Percentiles rank a stretch among this genome's conserved stretches.
Evolutionary conservation across 2,113 vertebrate species (phyloP).

Genomic region (Centropristis striata): DNA sequence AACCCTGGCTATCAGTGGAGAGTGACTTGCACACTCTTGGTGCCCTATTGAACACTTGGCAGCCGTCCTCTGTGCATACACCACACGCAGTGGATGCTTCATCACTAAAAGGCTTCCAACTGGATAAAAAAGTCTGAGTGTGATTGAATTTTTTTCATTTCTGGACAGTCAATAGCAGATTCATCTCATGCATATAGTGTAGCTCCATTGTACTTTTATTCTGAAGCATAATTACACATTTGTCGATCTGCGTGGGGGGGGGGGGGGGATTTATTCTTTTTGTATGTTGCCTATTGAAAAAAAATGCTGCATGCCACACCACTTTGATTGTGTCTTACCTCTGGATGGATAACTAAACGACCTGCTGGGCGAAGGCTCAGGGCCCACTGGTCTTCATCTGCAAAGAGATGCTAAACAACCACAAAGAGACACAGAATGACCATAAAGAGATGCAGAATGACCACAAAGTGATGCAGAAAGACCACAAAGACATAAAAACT

Average conservation of each 20-base stretch:
- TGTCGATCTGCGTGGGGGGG: background rate
- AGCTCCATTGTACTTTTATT: background rate
- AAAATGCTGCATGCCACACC: constrained; percentile 7
- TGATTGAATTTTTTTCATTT: constrained; percentile 33
- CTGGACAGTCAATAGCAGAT: constrained; percentile 20
- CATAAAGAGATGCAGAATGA: too few species aligned
- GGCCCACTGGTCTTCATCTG: background rate
- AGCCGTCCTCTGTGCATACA: constrained; percentile 43
- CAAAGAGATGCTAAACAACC: background rate
- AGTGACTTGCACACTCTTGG: constrained; percentile 54
- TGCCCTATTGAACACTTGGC: constrained; percentile 60
- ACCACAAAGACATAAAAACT: background rate
- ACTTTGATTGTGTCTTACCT: constrained; percentile 4
- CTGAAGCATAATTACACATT: constrained; percentile 5
- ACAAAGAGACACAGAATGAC: background rate
- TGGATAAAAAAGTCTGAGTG: constrained; percentile 11
- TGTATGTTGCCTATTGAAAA: background rate
- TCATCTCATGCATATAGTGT: constrained; percentile 9
- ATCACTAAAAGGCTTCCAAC: constrained; percentile 52
- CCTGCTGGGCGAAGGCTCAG: too few species aligned
- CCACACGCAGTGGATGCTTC: constrained; percentile 18
- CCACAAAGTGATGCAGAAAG: background rate
- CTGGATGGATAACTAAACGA: background rate
- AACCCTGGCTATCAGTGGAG: constrained; percentile 29
- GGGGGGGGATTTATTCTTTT: background rate